These are phyloP conservation scores for Phymatocera aterrima DNA, from an alignment of 2,888 invertebrate genomes.

Conservation along the genomic window DNA sequence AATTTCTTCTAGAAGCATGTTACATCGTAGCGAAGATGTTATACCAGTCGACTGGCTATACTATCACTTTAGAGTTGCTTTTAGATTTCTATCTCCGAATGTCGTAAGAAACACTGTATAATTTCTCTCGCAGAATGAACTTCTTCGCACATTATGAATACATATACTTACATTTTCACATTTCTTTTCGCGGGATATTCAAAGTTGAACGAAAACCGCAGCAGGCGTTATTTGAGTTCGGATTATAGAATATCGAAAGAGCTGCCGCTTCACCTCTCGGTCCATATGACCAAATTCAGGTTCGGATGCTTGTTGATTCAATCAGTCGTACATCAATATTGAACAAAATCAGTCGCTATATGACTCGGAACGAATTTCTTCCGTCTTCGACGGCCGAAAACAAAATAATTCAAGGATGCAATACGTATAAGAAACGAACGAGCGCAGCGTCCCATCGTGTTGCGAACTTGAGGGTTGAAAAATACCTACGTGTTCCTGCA, in stretches of 20 bases:
- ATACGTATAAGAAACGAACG: neutral
- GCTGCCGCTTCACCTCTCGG: too few relatives aligned
- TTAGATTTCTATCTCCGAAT: neutral
- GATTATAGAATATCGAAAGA: too few relatives aligned
- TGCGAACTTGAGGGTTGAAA: neutral
- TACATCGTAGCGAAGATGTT: neutral
- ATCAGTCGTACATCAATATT: too few relatives aligned
- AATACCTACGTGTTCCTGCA: neutral
- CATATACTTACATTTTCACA: too few relatives aligned
- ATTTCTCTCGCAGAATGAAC: neutral
- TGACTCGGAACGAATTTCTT: constrained; percentile 7
- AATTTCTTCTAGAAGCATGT: constrained; percentile 16
- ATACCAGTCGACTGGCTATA: neutral
- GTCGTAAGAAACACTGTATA: neutral
- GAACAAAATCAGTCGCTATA: neutral
- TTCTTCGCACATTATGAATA: neutral
- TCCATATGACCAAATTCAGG: too few relatives aligned
- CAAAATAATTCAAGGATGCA: neutral
- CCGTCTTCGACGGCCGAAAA: too few relatives aligned
- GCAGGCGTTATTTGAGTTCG: too few relatives aligned
- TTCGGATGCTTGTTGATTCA: too few relatives aligned
- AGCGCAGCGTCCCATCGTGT: constrained; percentile 26
- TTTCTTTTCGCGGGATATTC: too few relatives aligned
- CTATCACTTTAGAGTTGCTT: neutral
- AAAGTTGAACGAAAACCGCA: neutral